A percentile compares a stretch with the other conserved stretches of the same genome.
These are phyloP conservation scores for Syngnathus scovelli DNA, from an alignment of 2,113 vertebrate genomes.

Conservation along the genomic window DNA sequence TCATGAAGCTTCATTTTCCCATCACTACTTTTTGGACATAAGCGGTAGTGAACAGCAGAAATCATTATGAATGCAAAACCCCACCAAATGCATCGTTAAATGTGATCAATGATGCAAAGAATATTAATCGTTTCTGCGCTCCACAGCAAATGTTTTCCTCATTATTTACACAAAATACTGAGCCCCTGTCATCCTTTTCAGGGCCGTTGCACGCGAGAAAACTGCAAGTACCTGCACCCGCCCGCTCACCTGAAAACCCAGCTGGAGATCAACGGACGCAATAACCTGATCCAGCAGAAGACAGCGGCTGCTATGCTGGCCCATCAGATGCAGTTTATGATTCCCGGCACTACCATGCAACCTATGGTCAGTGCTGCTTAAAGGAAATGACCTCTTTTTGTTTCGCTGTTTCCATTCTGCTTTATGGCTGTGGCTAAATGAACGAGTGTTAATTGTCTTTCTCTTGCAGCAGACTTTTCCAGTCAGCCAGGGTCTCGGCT, in stretches of 20 bases:
- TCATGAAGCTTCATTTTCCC: too few relatives aligned
- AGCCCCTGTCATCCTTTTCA: conserved; percentile 41
- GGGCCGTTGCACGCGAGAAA: conserved; percentile 97
- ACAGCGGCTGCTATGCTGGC: conserved; percentile 97
- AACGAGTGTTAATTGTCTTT: not conserved
- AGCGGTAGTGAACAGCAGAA: not conserved
- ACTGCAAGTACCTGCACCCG: conserved; percentile 99
- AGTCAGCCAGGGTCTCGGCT: conserved; percentile 87
- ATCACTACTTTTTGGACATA: not conserved
- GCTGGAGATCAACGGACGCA: conserved; percentile 97
- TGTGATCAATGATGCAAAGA: too few relatives aligned
- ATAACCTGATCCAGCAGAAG: conserved; percentile 99
- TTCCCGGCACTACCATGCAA: conserved; percentile 92
- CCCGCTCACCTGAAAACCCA: conserved; percentile 98
- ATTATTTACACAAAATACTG: not conserved
- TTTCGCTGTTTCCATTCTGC: not conserved
- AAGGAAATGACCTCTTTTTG: not conserved
- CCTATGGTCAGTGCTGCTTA: conserved; percentile 81
- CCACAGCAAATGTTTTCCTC: not conserved
- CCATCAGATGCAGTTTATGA: conserved; percentile 99
- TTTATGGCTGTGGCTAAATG: not conserved
- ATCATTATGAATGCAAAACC: not conserved
- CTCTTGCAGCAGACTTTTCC: conserved; percentile 86
- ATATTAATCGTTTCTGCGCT: not conserved
- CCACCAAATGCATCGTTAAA: too few relatives aligned